Evolutionary conservation across 2,113 vertebrate genomes (phyloP), one percentile per base, ranked within the genome.

Genomic region (Corythornis madagascariensis): DNA sequence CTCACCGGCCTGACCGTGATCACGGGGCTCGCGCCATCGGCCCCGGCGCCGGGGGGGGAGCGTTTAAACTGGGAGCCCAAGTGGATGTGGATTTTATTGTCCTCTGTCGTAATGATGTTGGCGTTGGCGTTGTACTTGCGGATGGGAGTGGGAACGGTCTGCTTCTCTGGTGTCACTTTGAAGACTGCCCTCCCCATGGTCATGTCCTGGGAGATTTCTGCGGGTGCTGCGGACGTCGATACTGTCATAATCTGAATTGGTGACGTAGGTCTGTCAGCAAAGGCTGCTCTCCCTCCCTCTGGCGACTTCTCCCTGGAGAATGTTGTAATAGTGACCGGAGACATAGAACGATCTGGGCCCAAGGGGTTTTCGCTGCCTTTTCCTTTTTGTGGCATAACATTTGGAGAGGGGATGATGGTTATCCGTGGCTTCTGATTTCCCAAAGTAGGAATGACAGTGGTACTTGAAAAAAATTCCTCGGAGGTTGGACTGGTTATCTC

Each of bases 1-100:
- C 91, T 97, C 28, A 98, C 89, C 0, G 98, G 98, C 42, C 98
- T 97, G 56, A 99, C 97, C 1, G 98, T 98, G 77, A 99, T 94
- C 16, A 98, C 76, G 1, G 99, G 98, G 50, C 96, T 97, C 1
- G 89, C 61, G 7, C 96, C 94, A 12, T 99, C 99, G 2, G 97
- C 80, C 1, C 47, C 48, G 4, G 95, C 72, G 28, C 31, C 43
- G 17, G 97, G 93, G 17, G 97, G 93, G 5, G 98, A 96, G 55
- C 98, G 97, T 89, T 99, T 99, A 38, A 98, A 98, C 95, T 98
- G 99, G 29, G 98, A 96, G 5, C 99, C 99, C 91, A 99, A 70
- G 87, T 99, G 99, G 95, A 99, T 99, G 96, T 99, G 99, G 92
- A 99, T 99, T 96, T 99, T 99, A 91, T 99, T 99, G 97, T 99